Base-by-base conservation (phyloP, 2,888 invertebrate species). In the Antitype chi region DNA sequence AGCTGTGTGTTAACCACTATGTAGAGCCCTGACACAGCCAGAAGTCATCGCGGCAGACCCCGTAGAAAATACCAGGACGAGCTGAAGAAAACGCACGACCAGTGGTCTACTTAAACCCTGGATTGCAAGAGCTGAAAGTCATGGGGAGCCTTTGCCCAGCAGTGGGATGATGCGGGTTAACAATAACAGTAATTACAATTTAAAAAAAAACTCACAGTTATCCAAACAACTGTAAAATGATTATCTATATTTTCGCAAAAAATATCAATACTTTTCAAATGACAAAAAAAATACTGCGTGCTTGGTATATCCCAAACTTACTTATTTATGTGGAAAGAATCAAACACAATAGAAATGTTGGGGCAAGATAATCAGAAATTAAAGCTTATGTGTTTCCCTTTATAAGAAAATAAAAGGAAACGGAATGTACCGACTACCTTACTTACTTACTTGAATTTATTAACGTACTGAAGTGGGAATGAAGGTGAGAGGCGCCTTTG, bases 321-420 rank as follows among this genome's bases (percentile, higher is more conserved):
- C 1, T 69, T 81, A 43, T 82, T 89, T 82, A 82, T 80, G 77
- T 87, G 20, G 15, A 76, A 87, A 82, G 80, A 82, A 87, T 87
- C 88, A 82, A 85, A 88, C 68, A 85, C 73, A 85, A 85, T 79
- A 87, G 76, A 77, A 82, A 82, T 76, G 85, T 74, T 80, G 49
- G 47, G 63, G 63, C 70, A 57, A 84, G 83, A 87, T 87, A 87
- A 88, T 88, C 89, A 87, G 87, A 77, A 80, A 87, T 87, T 87
- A 89, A 87, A 79, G 75, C 87, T 85, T 85, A 87, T 85, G 74
- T 87, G 85, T 76, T 82, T 28, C 15, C 32, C 67, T 17, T 70
- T 77, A 80, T 88, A 87, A 88, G 78, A 85, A 87, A 87, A 72
- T 79, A 81, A 78, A 81, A 87, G 78, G 49, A 62, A 75, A 66